These are phyloP conservation scores for Corythornis madagascariensis DNA, from an alignment of 2,113 vertebrate species.

Conservation along the genomic window DNA sequence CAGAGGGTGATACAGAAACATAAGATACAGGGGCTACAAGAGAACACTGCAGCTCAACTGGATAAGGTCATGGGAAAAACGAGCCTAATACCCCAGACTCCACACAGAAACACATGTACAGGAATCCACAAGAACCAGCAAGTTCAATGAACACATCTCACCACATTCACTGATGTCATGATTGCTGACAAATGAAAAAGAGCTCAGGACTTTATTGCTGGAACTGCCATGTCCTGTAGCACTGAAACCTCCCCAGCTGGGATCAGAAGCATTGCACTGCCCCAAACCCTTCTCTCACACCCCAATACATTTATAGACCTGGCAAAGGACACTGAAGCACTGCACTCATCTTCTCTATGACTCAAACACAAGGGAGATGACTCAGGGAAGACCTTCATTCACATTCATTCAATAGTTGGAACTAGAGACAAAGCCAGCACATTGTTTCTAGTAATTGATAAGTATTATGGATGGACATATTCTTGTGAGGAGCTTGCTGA, in stretches of 20 bases:
- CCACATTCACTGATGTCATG: not conserved
- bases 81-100: not conserved
- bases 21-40: not conserved
- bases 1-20: not conserved
- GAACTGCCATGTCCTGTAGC: not conserved
- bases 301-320: fast-evolving
- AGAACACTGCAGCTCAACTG: not conserved
- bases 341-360: not conserved
- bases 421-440: not conserved
- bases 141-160: not conserved
- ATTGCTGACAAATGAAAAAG: not conserved
- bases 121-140: not conserved
- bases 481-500: not conserved
- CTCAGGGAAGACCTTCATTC: not conserved
- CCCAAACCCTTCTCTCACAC: not conserved
- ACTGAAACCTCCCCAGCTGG: not conserved
- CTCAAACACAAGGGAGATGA: not conserved
- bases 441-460: not conserved
- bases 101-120: not conserved
- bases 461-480: too few species aligned
- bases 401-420: not conserved
- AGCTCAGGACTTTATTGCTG: not conserved
- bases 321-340: not conserved
- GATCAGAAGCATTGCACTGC: not conserved
- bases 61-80: not conserved